A percentile compares a stretch with the other conserved stretches of the same genome.
Evolutionary conservation across 2,113 vertebrate species (phyloP).

Genomic region (Hippocampus abdominalis): DNA sequence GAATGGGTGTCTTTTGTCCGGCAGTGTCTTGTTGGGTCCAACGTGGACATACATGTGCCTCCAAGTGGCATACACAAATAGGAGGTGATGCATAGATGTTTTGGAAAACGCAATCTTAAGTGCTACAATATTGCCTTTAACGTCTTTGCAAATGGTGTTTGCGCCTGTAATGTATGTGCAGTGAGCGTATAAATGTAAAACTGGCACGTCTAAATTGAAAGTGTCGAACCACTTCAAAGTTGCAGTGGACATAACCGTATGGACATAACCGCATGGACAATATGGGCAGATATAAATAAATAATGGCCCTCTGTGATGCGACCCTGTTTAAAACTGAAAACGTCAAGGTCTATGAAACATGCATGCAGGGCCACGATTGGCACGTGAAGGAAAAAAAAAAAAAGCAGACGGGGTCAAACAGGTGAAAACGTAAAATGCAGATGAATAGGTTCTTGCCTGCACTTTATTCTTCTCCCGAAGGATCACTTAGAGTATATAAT

Average conservation of each 20-base stretch:
- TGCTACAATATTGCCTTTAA: not conserved
- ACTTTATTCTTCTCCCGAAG: not conserved
- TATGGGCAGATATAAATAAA: slow-evolving; percentile 17
- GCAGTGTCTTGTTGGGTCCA: too few relatives aligned
- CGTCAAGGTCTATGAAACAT: slow-evolving; percentile 22
- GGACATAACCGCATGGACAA: slow-evolving; percentile 4
- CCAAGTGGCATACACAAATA: slow-evolving; percentile 14
- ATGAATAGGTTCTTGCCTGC: not conserved
- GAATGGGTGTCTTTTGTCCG: too few relatives aligned
- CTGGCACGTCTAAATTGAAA: slow-evolving; percentile 2
- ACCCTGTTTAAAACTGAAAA: slow-evolving; percentile 33
- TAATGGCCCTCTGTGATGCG: slow-evolving; percentile 7
- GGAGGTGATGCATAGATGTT: slow-evolving; percentile 14
- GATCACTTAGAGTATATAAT: too few relatives aligned
- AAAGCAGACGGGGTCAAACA: slow-evolving; percentile 2
- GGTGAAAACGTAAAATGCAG: not conserved
- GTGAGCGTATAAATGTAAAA: slow-evolving; percentile 2
- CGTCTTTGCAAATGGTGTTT: slow-evolving; percentile 9
- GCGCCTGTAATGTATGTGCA: slow-evolving; percentile 15
- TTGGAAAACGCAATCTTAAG: slow-evolving; percentile 14
- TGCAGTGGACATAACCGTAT: not conserved
- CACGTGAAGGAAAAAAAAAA: slow-evolving; percentile 1
- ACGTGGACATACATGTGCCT: not conserved
- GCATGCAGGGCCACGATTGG: slow-evolving; percentile 9
- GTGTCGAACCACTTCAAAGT: slow-evolving; percentile 8